These are phyloP conservation scores for Aeoliscus strigatus DNA, from an alignment of 2,797 vertebrate genomes.

Conservation along the genomic window DNA sequence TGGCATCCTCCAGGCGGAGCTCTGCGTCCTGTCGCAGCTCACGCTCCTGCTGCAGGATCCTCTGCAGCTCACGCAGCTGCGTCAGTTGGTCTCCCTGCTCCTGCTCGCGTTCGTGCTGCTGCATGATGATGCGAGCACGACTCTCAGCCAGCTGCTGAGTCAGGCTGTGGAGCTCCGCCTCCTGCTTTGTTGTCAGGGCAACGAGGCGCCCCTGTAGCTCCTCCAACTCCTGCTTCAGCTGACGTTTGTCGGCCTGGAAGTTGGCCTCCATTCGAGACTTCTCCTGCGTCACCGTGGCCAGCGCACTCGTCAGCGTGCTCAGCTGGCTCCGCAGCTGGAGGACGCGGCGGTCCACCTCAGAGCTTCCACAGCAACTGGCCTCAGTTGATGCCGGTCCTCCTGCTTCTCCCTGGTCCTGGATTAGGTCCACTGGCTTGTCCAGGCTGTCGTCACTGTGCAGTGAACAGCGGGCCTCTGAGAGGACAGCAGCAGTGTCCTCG, in stretches of 20 bases:
- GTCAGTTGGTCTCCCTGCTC: slow-evolving; percentile 87
- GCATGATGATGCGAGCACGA: slow-evolving; percentile 82
- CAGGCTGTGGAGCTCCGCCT: slow-evolving; percentile 63
- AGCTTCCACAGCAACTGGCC: slow-evolving; percentile 62
- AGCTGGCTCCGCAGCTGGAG: slow-evolving; percentile 82
- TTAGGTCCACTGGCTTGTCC: slow-evolving; percentile 78
- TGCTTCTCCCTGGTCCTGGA: slow-evolving; percentile 47
- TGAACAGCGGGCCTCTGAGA: slow-evolving; percentile 78
- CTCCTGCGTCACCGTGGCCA: slow-evolving; percentile 89
- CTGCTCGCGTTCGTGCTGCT: slow-evolving; percentile 87
- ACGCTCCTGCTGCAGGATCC: slow-evolving; percentile 84
- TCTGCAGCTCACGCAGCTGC: slow-evolving; percentile 90
- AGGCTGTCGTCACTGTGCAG: slow-evolving; percentile 84
- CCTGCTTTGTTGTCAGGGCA: slow-evolving; percentile 51
- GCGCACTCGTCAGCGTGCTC: slow-evolving; percentile 83
- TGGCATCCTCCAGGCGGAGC: slow-evolving; percentile 77
- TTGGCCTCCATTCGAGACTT: slow-evolving; percentile 95
- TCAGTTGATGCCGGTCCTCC: slow-evolving; percentile 34
- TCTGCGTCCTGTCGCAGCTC: slow-evolving; percentile 80
- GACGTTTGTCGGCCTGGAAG: slow-evolving; percentile 87
- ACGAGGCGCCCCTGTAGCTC: slow-evolving; percentile 72
- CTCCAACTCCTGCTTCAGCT: slow-evolving; percentile 86
- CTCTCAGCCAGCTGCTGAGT: slow-evolving; percentile 84
- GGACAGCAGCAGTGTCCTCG: slow-evolving; percentile 24
- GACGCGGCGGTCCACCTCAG: slow-evolving; percentile 72